Evolutionary conservation across 2,888 invertebrate species (phyloP).

Genomic region (Platycnemis pennipes): DNA sequence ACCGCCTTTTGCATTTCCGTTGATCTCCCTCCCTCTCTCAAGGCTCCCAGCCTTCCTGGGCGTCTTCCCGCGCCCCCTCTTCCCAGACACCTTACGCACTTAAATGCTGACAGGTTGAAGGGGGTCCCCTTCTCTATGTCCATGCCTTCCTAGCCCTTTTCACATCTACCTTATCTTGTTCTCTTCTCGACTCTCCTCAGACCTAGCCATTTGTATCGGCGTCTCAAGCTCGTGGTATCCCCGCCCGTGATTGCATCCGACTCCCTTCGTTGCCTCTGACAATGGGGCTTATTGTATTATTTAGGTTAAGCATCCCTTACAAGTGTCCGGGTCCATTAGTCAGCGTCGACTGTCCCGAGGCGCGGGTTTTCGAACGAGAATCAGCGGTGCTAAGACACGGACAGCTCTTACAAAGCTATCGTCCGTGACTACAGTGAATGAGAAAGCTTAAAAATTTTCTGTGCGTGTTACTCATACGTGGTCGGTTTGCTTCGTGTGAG

Average conservation of each 20-base stretch:
- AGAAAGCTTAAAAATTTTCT: neutral
- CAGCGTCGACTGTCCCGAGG: neutral
- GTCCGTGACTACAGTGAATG: slow-evolving; percentile 2
- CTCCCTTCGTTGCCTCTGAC: neutral
- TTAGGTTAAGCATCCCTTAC: slow-evolving; percentile 13
- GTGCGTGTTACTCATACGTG: neutral
- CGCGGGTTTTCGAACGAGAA: neutral
- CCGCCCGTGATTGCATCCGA: neutral
- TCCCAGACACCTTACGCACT: neutral
- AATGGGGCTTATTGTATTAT: slow-evolving; percentile 8
- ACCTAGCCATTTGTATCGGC: slow-evolving; percentile 23
- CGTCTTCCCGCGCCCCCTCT: neutral
- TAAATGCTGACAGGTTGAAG: slow-evolving; percentile 20
- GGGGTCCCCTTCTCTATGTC: neutral
- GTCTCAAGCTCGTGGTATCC: neutral
- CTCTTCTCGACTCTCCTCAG: neutral
- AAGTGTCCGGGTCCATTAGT: neutral
- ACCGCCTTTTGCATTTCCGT: neutral
- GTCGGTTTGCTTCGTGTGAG: neutral
- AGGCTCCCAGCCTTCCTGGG: neutral
- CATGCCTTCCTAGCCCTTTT: neutral
- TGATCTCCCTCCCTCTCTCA: neutral
- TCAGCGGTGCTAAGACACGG: neutral
- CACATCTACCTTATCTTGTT: neutral
- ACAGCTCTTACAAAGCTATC: neutral